Conservation (phyloP, 2,113 vertebrate species). For the Chaenogobius annularis region DNA sequence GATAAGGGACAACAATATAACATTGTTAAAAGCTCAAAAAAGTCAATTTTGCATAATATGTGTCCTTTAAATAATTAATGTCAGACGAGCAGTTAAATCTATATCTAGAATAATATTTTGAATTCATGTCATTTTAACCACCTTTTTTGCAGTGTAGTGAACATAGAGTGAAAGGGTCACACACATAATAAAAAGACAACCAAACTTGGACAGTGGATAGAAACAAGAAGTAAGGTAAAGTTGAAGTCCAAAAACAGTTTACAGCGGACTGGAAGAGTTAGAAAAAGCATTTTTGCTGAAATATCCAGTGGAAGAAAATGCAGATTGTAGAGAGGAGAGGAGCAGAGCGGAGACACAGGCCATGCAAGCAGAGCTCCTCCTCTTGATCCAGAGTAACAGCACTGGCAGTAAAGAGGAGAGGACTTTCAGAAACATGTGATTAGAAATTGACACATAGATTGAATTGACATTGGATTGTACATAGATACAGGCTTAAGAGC, state of each 20-base stretch:
- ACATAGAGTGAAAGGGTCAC: slow-evolving; percentile 8
- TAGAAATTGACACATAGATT: background rate
- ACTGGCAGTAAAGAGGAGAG: background rate
- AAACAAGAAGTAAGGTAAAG: slow-evolving; percentile 12
- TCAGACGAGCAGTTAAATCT: no score
- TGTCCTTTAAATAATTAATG: no score
- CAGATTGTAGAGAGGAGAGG: slow-evolving; percentile 48
- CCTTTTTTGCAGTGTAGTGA: background rate
- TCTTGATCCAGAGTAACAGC: slow-evolving; percentile 10
- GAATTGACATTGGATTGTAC: background rate
- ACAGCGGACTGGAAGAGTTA: slow-evolving; percentile 16
- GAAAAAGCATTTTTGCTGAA: slow-evolving; percentile 29
- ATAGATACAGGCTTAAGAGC: background rate
- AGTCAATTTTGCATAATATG: no score
- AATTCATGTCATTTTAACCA: background rate
- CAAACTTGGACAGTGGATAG: background rate
- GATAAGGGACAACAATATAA: background rate
- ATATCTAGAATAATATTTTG: background rate
- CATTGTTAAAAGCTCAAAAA: background rate
- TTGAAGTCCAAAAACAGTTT: slow-evolving; percentile 21
- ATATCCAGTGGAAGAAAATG: slow-evolving; percentile 5
- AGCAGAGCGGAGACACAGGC: slow-evolving; percentile 60
- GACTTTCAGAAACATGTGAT: background rate
- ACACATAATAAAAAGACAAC: slow-evolving; percentile 18
- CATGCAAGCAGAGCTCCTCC: slow-evolving; percentile 69